Base-by-base conservation (phyloP, 2,888 invertebrate species). In the Volucella zonaria region DNA sequence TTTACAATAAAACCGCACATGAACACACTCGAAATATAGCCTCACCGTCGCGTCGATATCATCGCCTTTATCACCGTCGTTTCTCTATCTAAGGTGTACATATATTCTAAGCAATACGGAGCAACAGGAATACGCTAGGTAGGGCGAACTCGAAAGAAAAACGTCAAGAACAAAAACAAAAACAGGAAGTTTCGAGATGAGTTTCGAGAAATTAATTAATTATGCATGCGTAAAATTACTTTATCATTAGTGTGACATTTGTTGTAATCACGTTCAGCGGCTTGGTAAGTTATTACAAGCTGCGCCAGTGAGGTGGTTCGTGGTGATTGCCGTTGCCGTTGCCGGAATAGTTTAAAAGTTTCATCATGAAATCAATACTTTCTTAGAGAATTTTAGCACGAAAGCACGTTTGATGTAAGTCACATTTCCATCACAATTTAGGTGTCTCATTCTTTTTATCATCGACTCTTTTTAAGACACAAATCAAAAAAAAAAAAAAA, bases 211-310 rank as follows among this genome's bases (percentile, higher is more conserved):
- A 68, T 61, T 76, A 76, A 76, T 68, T 68, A 76, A 76, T 76
- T 76, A 76, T 76, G 68, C 76, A 76, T 68, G 76, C 76, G 76
- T 68, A 67, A 61, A 68, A 76, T 76, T 76, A 76, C 51, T 76
- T 76, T 68, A 52, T 61, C 76, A 61, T 76, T 76, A 76, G 67
- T 68, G 68, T 54, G 76, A 76, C 76, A 76, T 76, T 76, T 68
- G 68, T 68, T 76, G 61, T 76, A 54, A 61, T 67, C 67, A 76
- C 61, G 45, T 59, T 59, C 47, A 18, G 42, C 38, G 64, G 64
- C 23, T 23, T 40, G 64, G 38, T 38, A 62, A 45, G 18, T 43
- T 31, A 49, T 14, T 6, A 6, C n/a, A 14, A 6, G 8, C 49
- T n/a, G 14, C 49, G 45, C 10, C 23, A 45, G 11, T 47, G 18